Conservation (phyloP, 1,140 invertebrate genomes). For the Lordiphosa stackelbergi region DNA sequence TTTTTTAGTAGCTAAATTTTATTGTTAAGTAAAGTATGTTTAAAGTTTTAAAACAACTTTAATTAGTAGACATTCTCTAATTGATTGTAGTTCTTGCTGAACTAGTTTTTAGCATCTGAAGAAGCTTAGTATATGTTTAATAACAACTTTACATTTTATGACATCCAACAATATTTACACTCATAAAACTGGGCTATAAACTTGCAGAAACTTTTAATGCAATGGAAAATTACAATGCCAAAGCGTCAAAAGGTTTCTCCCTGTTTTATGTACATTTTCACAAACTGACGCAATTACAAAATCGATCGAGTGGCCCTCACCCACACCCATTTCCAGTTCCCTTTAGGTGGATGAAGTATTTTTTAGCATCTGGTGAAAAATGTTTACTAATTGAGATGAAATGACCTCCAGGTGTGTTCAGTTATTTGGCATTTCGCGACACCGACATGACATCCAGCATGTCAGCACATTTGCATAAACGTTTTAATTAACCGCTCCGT, state of each 20-base stretch:
- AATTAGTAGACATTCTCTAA: too few relatives aligned
- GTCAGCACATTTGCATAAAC: constrained; percentile 64
- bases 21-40: too few relatives aligned
- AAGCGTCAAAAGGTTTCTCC: constrained; percentile 44
- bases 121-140: too few relatives aligned
- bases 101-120: too few relatives aligned
- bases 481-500: constrained; percentile 57
- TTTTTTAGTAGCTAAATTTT: too few relatives aligned
- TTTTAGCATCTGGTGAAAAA: constrained; percentile 2
- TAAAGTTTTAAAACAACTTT: too few relatives aligned
- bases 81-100: too few relatives aligned
- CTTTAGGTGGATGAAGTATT: too few relatives aligned
- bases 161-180: too few relatives aligned
- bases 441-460: constrained; percentile 40
- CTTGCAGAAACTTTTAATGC: constrained; percentile 29
- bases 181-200: constrained; percentile 14
- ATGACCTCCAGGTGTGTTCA: neutral
- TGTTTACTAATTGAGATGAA: too few relatives aligned
- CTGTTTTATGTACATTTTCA: constrained; percentile 9
- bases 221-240: constrained; percentile 41
- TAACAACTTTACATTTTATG: too few relatives aligned
- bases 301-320: constrained; percentile 33
- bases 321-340: constrained; percentile 1
- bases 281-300: constrained; percentile 56
- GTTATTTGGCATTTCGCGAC: constrained; percentile 35